Base-by-base conservation (phyloP, 2,113 vertebrate genomes). In the Amphilophus citrinellus region DNA sequence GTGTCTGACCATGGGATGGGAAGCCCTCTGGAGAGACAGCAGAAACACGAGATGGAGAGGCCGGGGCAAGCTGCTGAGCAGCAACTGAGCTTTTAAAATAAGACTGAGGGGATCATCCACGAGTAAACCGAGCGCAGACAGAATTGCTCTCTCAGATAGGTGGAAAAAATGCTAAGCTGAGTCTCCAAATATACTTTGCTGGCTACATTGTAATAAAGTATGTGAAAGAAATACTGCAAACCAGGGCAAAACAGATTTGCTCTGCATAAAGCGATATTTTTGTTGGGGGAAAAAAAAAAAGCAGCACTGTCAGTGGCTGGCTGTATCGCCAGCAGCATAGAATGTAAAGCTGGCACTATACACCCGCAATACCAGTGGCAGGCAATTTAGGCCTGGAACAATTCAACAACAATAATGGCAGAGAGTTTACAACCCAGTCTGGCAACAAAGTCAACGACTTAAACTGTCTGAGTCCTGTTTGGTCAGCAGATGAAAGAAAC, bases 401-500 rank as follows among this genome's bases (percentile, higher is more conserved):
- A 56, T 56, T 73, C 10, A n/a, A 35, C 32, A 56, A 56, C 68
- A 56, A 73, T 17, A 73, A 47, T 32, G 44, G 47, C 47, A 56
- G 27, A 73, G 47, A 50, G 30, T 73, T 73, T 32, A 56, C 18
- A 73, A 56, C 68, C 68, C 47, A 56, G n/a, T n/a, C 17, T 35
- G 47, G 27, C 68, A 35, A 56, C 68, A 3, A 18, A 56, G 68
- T 35, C 47, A 32, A 56, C 68, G 10, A 56, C 32, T 73, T 56
- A 73, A 73, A 73, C 1, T 1, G 66, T 59, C 11, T 7, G 58
- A 60, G 11, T 56, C 68, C 47, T 35, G 47, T 56, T 73, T 35
- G 68, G 68, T 53, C 68, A 73, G 68, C 32, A 73, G 68, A 73
- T 73, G 6, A 73, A 73, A 73, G 47, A 73, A 73, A 32, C 47